These are phyloP conservation scores for Noctua comes DNA, from an alignment of 2,888 invertebrate species.

Conservation along the genomic window DNA sequence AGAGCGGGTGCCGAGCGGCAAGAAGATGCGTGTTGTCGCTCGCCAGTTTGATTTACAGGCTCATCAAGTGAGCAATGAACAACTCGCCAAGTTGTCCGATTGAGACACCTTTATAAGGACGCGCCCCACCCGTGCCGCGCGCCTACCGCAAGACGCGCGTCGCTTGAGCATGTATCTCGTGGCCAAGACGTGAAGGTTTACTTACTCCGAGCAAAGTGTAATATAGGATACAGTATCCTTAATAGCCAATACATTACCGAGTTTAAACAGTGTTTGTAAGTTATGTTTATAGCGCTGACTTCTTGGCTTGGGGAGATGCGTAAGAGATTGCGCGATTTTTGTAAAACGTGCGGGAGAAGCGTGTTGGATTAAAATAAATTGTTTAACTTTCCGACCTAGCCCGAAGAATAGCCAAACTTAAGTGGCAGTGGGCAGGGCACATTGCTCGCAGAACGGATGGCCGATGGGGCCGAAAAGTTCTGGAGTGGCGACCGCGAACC, in stretches of 20 bases:
- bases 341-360: background rate
- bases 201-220: constrained; percentile 19
- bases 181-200: constrained; percentile 17
- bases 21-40: too few relatives aligned
- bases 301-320: constrained; percentile 17
- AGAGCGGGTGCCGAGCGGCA: background rate
- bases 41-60: background rate
- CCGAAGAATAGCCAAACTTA: too few relatives aligned
- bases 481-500: too few relatives aligned
- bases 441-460: too few relatives aligned
- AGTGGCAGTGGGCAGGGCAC: too few relatives aligned
- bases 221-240: constrained; percentile 32
- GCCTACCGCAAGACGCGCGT: background rate
- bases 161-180: background rate
- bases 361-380: background rate
- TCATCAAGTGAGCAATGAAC: background rate
- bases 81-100: background rate
- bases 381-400: background rate
- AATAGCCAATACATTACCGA: constrained; percentile 39
- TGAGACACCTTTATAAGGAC: background rate
- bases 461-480: too few relatives aligned
- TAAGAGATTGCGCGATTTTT: background rate
- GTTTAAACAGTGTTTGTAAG: constrained; percentile 28
- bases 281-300: constrained; percentile 7
- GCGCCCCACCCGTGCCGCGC: background rate